Evolutionary conservation across 1,140 invertebrate genomes (phyloP).

Genomic region (Papilio dardanus): DNA sequence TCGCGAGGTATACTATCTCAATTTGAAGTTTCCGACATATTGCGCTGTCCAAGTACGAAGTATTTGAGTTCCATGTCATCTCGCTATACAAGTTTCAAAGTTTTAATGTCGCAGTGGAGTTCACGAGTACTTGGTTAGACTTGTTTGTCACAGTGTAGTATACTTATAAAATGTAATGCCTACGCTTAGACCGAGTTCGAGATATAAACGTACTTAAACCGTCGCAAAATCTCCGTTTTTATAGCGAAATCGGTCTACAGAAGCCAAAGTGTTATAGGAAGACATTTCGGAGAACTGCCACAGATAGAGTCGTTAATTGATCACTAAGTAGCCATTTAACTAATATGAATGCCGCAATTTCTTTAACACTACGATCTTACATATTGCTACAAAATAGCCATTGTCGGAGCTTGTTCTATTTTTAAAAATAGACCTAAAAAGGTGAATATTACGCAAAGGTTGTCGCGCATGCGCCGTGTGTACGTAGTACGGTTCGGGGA

Average conservation of each 20-base stretch:
- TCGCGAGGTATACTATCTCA: background rate
- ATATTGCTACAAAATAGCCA: too few species aligned
- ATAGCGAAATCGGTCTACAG: too few species aligned
- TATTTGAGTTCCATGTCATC: background rate
- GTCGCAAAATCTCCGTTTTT: too few species aligned
- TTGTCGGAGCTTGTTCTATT: background rate
- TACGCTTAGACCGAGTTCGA: too few species aligned
- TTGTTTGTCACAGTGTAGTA: background rate
- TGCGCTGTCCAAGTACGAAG: background rate
- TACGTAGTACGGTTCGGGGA: conserved; percentile 57
- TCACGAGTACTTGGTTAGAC: background rate
- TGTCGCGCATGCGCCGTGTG: conserved; percentile 62
- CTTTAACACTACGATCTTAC: background rate
- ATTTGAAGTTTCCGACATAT: background rate
- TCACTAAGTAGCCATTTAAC: too few species aligned
- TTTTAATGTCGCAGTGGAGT: conserved; percentile 3
- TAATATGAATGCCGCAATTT: background rate
- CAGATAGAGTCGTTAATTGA: too few species aligned
- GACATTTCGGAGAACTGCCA: too few species aligned
- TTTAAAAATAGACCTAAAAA: conserved; percentile 9
- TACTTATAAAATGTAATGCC: background rate
- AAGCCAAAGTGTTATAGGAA: too few species aligned
- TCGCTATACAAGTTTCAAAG: background rate
- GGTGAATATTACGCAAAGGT: conserved; percentile 9
- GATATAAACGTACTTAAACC: too few species aligned